Conservation (phyloP, 2,113 vertebrate species). For the Acinonyx jubatus region DNA sequence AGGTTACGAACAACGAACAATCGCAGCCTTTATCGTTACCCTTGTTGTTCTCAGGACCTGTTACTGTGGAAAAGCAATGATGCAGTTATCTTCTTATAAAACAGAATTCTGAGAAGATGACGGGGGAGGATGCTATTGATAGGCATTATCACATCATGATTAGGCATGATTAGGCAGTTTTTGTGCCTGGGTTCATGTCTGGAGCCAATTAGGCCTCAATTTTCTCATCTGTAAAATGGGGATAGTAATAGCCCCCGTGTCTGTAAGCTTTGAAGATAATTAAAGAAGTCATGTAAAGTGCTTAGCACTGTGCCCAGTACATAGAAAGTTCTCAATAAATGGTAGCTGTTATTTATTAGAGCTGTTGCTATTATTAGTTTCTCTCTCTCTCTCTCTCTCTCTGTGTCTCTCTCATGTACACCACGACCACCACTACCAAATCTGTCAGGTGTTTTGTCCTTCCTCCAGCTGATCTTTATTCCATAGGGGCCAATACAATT, state of each 20-base stretch:
- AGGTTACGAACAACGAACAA: background rate
- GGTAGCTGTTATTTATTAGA: background rate
- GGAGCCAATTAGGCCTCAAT: background rate
- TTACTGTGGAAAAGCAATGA: background rate
- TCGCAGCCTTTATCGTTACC: background rate
- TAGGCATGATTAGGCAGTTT: background rate
- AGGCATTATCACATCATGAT: background rate
- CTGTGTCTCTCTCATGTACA: rapidly evolving
- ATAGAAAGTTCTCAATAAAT: background rate
- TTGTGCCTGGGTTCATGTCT: background rate
- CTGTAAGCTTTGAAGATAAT: background rate
- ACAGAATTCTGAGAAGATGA: constrained; percentile 18
- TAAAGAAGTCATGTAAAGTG: background rate
- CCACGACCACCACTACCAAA: background rate
- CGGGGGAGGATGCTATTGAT: background rate
- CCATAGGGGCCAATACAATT: background rate
- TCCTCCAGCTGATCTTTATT: constrained; percentile 25
- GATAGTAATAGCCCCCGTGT: background rate
- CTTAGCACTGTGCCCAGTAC: background rate
- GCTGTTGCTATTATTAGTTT: background rate
- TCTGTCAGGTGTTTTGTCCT: background rate
- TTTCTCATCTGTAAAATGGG: background rate
- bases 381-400: background rate
- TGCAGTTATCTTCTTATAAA: background rate
- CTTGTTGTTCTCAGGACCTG: background rate